These are phyloP conservation scores for Muscicapa adusta DNA, from an alignment of 2,113 vertebrate genomes.

Conservation along the genomic window DNA sequence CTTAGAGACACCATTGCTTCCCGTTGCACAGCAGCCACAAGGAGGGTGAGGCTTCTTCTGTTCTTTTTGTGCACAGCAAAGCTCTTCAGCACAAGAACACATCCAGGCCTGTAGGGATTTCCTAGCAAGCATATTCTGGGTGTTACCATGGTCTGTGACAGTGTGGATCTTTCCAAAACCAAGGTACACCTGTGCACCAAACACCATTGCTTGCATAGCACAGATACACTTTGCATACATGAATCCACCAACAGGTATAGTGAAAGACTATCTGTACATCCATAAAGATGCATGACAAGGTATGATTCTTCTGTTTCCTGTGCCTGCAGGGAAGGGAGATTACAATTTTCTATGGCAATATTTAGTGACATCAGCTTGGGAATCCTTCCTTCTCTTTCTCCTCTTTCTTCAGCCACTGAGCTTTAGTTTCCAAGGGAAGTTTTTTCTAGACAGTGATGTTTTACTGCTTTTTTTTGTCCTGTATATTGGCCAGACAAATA, in stretches of 20 bases:
- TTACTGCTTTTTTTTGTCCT: not conserved
- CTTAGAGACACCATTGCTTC: not conserved
- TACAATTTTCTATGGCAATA: not conserved
- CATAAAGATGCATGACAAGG: not conserved
- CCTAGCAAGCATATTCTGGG: not conserved
- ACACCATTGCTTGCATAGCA: not conserved
- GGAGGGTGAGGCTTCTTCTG: not conserved
- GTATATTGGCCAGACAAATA: not conserved
- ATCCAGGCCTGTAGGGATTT: not conserved
- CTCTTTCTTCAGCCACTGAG: not conserved
- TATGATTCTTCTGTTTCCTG: not conserved
- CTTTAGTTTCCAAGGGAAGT: not conserved
- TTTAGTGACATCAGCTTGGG: not conserved
- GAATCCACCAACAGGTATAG: not conserved
- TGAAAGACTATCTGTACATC: not conserved
- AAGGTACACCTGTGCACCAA: not conserved
- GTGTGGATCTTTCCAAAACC: not conserved
- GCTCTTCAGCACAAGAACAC: not conserved
- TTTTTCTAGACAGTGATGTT: not conserved
- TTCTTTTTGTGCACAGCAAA: not conserved
- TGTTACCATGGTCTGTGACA: not conserved
- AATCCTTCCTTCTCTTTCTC: not conserved
- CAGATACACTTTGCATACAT: not conserved
- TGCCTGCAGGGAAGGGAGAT: not conserved
- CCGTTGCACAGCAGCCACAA: not conserved